Evolutionary conservation across 2,113 vertebrate genomes (phyloP).

Genomic region (Ovibos moschatus): DNA sequence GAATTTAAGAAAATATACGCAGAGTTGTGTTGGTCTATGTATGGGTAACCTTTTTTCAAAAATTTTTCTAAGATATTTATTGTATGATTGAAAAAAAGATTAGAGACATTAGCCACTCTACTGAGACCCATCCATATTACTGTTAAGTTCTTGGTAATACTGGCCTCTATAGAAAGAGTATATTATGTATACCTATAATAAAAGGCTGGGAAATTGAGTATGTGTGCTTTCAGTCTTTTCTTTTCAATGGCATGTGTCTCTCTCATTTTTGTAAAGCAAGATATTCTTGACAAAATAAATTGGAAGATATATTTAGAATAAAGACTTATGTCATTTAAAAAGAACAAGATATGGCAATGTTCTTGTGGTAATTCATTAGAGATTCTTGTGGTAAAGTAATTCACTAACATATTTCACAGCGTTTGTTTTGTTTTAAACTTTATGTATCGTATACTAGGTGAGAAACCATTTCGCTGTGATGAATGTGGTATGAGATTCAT

Average conservation of each 20-base stretch:
- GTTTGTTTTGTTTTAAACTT: constrained; percentile 67
- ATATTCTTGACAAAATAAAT: background rate
- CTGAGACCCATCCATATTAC: background rate
- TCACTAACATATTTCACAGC: constrained; percentile 44
- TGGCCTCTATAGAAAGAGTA: background rate
- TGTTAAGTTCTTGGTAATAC: background rate
- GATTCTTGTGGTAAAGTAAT: constrained; percentile 35
- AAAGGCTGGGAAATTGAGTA: background rate
- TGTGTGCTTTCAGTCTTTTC: background rate
- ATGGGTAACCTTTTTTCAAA: background rate
- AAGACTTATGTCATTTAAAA: background rate
- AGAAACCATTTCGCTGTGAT: constrained; percentile 98
- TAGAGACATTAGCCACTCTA: background rate
- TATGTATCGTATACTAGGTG: constrained; percentile 83
- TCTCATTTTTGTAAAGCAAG: constrained; percentile 15
- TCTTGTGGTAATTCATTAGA: constrained; percentile 37
- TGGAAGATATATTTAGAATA: background rate
- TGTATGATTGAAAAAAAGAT: background rate
- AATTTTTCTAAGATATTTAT: background rate
- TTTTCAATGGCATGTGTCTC: background rate
- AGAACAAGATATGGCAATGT: background rate
- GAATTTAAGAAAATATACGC: background rate
- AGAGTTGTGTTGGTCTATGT: background rate
- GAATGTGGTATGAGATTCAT: constrained; percentile 99
- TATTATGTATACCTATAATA: background rate